A percentile compares a stretch with the other conserved stretches of the same genome.
Conservation (phyloP, 2,113 vertebrate species). For the Centrocercus urophasianus region DNA sequence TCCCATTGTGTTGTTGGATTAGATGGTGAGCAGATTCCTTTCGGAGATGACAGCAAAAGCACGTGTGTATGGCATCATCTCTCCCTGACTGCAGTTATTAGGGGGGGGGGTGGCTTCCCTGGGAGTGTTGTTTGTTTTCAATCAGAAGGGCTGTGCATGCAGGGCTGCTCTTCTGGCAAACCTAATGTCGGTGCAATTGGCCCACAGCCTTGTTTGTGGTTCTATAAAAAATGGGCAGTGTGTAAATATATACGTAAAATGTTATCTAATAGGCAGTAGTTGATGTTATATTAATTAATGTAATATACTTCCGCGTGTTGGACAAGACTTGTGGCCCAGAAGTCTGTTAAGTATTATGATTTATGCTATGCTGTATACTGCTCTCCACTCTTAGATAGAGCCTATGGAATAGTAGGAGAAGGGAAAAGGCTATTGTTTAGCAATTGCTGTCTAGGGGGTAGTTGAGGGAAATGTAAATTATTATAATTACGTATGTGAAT, state of each 20-base stretch:
- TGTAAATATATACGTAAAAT: not conserved
- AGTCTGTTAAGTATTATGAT: not conserved
- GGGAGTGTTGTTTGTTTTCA: not conserved
- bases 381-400: not conserved
- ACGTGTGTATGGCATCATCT: rapidly evolving
- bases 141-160: not conserved
- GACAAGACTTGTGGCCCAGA: not conserved
- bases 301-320: not conserved
- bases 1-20: not conserved
- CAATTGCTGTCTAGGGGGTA: not conserved
- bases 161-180: not conserved
- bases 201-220: not conserved
- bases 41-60: not conserved
- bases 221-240: not conserved
- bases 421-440: not conserved
- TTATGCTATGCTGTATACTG: not conserved
- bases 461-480: not conserved
- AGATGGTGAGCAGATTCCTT: not conserved
- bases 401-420: not conserved
- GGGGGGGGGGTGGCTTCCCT: not conserved
- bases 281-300: not conserved
- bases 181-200: rapidly evolving
- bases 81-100: not conserved
- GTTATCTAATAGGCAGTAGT: not conserved
- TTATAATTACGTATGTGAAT: not conserved